Base-by-base conservation (phyloP, 2,888 invertebrate species). In the Eupsilia transversa region DNA sequence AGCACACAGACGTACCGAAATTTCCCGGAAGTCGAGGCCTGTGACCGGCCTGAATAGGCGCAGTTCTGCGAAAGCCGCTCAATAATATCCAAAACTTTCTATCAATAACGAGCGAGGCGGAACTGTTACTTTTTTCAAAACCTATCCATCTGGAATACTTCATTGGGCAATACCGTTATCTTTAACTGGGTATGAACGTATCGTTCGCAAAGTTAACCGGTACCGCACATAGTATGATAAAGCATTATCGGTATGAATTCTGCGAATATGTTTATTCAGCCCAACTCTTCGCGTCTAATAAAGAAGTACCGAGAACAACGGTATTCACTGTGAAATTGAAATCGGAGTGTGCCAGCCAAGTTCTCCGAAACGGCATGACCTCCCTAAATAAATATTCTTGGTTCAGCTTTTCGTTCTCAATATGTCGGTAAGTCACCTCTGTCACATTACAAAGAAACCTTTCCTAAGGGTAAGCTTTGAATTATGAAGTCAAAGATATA, bases 281-380 rank as follows among this genome's bases (percentile, higher is more conserved):
- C 72, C 77, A 82, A 87, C 84, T 83, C 90, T 88, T 86, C 85
- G 80, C 84, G 83, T 90, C 90, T 90, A 92, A 91, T 89, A 89
- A 91, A 91, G 90, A 90, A 89, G 88, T 93, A 93, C 93, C 84
- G 77, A 89, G 93, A 93, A 93, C 89, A 92, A 93, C 93, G 91
- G 92, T 92, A 90, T 90, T 86, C 84, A 75, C 85, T 87, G 90
- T 89, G 90, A 91, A 93, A 92, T 90, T 90, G 92, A 92, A 93
- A 93, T 93, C 90, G 88, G 89, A 90, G 90, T 92, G 88, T 89
- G 90, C 83, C 87, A 83, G 72, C 75, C 65, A 77, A 84, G 83
- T 93, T 92, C 93, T 83, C 83, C 85, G 93, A 93, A 94, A 85
- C 80, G 77, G 60, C 82, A 76, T 89, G 92, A 91, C 91, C 93